These are phyloP conservation scores for Pocillopora verrucosa DNA, from an alignment of 64 coral and sea anemone species.

Conservation along the genomic window DNA sequence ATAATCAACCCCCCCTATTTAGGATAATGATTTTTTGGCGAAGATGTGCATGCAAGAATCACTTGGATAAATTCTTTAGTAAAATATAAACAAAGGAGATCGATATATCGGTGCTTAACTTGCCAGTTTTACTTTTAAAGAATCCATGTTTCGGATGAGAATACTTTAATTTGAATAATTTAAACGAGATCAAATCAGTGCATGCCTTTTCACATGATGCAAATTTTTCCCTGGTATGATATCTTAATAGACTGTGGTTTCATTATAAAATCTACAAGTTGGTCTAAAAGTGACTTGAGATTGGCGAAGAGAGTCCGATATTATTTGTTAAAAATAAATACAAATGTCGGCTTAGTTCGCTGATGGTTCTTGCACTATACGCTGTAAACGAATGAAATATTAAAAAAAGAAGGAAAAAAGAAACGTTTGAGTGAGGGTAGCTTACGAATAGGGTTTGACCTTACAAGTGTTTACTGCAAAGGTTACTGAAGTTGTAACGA, in stretches of 20 bases:
- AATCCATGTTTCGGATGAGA: not conserved
- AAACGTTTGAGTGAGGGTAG: not conserved
- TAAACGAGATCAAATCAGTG: not conserved
- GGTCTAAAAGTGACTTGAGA: not conserved
- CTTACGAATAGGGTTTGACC: not conserved
- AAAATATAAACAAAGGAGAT: not conserved
- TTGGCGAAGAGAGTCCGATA: not conserved
- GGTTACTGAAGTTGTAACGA: too few species aligned
- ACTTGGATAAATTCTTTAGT: not conserved
- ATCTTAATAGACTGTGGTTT: not conserved
- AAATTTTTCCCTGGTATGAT: not conserved
- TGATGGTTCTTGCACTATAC: constrained; percentile 1
- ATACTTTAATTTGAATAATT: not conserved
- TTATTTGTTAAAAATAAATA: not conserved
- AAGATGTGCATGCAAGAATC: not conserved
- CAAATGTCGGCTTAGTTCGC: not conserved
- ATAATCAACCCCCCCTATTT: too few species aligned
- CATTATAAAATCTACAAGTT: constrained; percentile 1
- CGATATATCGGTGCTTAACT: not conserved
- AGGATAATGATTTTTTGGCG: not conserved
- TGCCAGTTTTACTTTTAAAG: not conserved
- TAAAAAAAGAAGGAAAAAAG: not conserved
- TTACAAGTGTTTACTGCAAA: not conserved
- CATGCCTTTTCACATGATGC: not conserved
- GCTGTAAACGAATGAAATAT: not conserved